Percentiles rank a stretch among this genome's conserved stretches.
Evolutionary conservation across 2,888 invertebrate species (phyloP).

Genomic region (Dicycla oo): DNA sequence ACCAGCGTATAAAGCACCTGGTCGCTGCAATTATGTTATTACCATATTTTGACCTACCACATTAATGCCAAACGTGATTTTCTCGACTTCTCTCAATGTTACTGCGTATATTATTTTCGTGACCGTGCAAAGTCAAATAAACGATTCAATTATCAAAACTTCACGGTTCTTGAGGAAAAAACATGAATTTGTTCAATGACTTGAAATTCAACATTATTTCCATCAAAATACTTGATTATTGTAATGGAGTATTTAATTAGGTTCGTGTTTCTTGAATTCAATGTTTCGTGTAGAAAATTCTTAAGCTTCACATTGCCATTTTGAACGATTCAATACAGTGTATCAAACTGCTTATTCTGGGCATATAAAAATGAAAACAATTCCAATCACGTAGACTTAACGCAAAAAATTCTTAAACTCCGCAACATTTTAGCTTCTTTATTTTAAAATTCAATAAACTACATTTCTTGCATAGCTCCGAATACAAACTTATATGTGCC

Average conservation of each 20-base stretch:
- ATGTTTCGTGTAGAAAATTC: constrained; percentile 22
- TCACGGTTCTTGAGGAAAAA: constrained; percentile 34
- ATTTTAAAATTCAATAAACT: constrained; percentile 49
- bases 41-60: constrained; percentile 19
- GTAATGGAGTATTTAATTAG: constrained; percentile 39
- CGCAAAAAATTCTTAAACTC: constrained; percentile 25
- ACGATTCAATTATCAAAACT: constrained; percentile 44
- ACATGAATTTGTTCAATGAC: constrained; percentile 35
- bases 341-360: constrained; percentile 7
- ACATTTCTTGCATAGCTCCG: constrained; percentile 43
- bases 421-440: constrained; percentile 33
- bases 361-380: constrained; percentile 25
- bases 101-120: constrained; percentile 32
- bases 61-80: constrained; percentile 20
- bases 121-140: constrained; percentile 28
- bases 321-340: constrained; percentile 7
- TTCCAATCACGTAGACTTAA: constrained; percentile 34
- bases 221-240: constrained; percentile 38
- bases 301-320: constrained; percentile 2
- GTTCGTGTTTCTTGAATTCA: constrained; percentile 8
- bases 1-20: neutral
- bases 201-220: constrained; percentile 31
- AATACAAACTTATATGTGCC: constrained; percentile 53
- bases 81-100: constrained; percentile 35
- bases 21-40: constrained; percentile 25